phyloP scores from a whole-genome alignment of 2,113 vertebrate genomes.

The Bufo gargarizans region DNA sequence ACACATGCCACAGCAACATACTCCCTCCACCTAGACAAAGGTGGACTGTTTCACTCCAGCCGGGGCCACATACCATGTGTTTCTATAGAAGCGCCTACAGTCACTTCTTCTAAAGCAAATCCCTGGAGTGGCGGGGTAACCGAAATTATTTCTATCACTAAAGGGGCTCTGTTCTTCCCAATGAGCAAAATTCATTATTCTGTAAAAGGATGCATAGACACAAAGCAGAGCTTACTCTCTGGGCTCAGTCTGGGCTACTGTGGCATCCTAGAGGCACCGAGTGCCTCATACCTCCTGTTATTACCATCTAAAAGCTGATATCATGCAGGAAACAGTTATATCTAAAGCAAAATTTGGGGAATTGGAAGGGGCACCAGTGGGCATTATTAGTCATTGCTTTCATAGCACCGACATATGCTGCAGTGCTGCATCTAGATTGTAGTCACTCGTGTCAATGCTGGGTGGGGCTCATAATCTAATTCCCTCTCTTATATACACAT shows the following conservation, averaged over 20 bases:
- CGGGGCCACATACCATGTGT: conserved; percentile 36
- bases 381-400: too few relatives aligned
- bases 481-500: too few relatives aligned
- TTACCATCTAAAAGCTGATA: too few relatives aligned
- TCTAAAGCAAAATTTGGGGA: too few relatives aligned
- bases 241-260: neutral
- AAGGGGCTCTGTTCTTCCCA: neutral
- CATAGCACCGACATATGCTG: too few relatives aligned
- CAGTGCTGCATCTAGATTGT: too few relatives aligned
- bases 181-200: neutral
- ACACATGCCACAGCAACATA: neutral
- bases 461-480: too few relatives aligned
- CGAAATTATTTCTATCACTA: conserved; percentile 20
- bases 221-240: neutral
- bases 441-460: too few relatives aligned
- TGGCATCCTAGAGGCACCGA: too few relatives aligned
- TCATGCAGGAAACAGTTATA: too few relatives aligned
- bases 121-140: conserved; percentile 3
- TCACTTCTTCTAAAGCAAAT: neutral
- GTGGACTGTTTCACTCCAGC: conserved; percentile 67
- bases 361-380: too few relatives aligned
- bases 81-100: conserved; percentile 45
- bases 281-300: too few relatives aligned
- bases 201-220: neutral
- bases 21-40: conserved; percentile 66